Base-by-base conservation (phyloP, 2,113 vertebrate species). In the Trichomycterus rosablanca region DNA sequence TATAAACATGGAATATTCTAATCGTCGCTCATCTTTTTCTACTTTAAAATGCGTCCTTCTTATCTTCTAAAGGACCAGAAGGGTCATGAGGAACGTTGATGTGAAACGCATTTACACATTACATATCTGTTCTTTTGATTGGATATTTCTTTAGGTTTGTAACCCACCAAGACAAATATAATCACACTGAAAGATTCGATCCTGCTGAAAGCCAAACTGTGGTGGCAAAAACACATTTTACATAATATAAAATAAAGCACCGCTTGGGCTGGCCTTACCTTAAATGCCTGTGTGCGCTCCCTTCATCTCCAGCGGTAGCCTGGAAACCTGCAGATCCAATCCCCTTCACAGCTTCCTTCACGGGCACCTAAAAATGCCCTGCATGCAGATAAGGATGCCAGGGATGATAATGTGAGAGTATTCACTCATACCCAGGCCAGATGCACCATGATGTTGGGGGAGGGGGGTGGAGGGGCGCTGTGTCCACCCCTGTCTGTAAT, bases 301-400 rank as follows among this genome's bases (percentile, higher is more conserved):
- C 28, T 55, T 19, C 55, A 55, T 76, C 65, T 55, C 58, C 39
- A 22, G 20, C 56, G 10, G 10, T 35, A 5, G 43, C 16, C 46
- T 34, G 67, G 50, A 30, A 46, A 57, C 61, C 60, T 48, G 50
- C 42, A 30, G 52, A 52, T 59, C 60, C 45, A 57, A 67, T 67
- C 63, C 63, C 40, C 59, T 42, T 61, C 68, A 62, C 68, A 71
- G 57, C 44, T 28, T 56, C 51, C 63, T 53, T 54, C 43, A 42
- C 30, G 62, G 70, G 62, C 74, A 23, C 40, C 51, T 56, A 63
- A 67, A 63, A 62, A 22, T 45, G 35, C 65, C 34, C 59, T 56
- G 67, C 63, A 76, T 74, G 62, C 67, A 75, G 64, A 79, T 76
- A 63, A 70, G 66, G 37, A 70, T 64, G 65, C 66, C 52, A 45